Evolutionary conservation across 2,888 invertebrate genomes (phyloP).

Genomic region (Sesia bembeciformis): DNA sequence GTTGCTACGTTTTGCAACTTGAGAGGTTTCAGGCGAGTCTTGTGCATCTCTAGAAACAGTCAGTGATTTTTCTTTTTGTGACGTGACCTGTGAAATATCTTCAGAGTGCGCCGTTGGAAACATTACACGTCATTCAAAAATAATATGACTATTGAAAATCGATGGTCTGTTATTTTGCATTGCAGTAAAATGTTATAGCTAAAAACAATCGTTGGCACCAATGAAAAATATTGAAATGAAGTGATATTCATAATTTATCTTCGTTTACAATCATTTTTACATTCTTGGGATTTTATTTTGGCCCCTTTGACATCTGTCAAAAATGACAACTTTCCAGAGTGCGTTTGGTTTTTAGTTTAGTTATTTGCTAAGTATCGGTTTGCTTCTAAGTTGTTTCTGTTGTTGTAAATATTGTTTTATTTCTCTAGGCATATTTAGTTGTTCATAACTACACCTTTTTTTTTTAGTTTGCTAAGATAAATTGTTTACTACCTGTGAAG

Average conservation of each 20-base stretch:
- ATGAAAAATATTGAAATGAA: not conserved
- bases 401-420: no score
- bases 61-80: slow-evolving; percentile 29
- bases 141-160: slow-evolving; percentile 29
- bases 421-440: no score
- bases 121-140: slow-evolving; percentile 72
- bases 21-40: slow-evolving; percentile 41
- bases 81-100: slow-evolving; percentile 63
- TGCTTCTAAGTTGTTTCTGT: no score
- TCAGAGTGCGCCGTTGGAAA: slow-evolving; percentile 67
- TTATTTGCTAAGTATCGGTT: no score
- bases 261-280: not conserved
- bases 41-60: slow-evolving; percentile 55
- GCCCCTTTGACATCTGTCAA: not conserved
- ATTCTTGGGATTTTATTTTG: not conserved
- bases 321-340: not conserved
- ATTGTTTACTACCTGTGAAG: no score
- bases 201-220: slow-evolving; percentile 11
- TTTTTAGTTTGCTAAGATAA: no score
- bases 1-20: slow-evolving; percentile 42
- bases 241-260: not conserved
- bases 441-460: no score
- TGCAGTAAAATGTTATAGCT: slow-evolving; percentile 19
- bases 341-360: not conserved
- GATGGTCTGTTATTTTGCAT: slow-evolving; percentile 34